A percentile compares a stretch with the other conserved stretches of the same genome.
Conservation (phyloP, 2,888 invertebrate species). For the Leucophenga montana region DNA sequence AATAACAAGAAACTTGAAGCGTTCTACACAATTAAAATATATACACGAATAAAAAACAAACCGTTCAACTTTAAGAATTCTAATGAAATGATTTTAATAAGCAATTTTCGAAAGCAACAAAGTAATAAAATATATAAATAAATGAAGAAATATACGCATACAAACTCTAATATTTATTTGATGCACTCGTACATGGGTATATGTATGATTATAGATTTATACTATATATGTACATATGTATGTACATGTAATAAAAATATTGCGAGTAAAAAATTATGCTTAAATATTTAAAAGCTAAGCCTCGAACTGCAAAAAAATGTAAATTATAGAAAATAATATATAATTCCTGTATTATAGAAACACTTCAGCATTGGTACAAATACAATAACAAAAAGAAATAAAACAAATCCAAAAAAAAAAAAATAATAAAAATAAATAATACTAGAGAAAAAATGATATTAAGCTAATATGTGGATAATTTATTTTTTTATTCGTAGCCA, state of each 20-base stretch:
- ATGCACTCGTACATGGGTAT: not conserved
- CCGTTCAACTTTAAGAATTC: slow-evolving; percentile 26
- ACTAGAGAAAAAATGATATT: slow-evolving; percentile 36
- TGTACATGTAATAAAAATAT: not conserved
- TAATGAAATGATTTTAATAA: slow-evolving; percentile 3
- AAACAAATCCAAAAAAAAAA: slow-evolving; percentile 1
- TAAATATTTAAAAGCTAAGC: slow-evolving; percentile 15
- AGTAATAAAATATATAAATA: too few species aligned
- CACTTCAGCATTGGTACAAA: slow-evolving; percentile 26
- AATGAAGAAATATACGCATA: not conserved
- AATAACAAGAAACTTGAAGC: not conserved
- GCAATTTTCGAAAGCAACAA: slow-evolving; percentile 21
- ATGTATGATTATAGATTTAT: not conserved
- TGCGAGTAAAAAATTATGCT: not conserved
- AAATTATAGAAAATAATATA: slow-evolving; percentile 2
- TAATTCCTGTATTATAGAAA: slow-evolving; percentile 25
- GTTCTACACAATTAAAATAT: slow-evolving; percentile 28
- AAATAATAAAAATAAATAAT: slow-evolving; percentile 19
- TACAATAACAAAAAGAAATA: slow-evolving; percentile 28
- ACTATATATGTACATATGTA: too few species aligned
- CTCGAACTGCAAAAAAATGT: slow-evolving; percentile 20
- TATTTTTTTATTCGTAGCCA: slow-evolving; percentile 64
- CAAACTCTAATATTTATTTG: slow-evolving; percentile 12
- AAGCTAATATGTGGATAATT: slow-evolving; percentile 48
- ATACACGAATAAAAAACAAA: slow-evolving; percentile 26